Evolutionary conservation across 64 coral and sea anemone species (phyloP).

Genomic region (Montipora efflorescens): DNA sequence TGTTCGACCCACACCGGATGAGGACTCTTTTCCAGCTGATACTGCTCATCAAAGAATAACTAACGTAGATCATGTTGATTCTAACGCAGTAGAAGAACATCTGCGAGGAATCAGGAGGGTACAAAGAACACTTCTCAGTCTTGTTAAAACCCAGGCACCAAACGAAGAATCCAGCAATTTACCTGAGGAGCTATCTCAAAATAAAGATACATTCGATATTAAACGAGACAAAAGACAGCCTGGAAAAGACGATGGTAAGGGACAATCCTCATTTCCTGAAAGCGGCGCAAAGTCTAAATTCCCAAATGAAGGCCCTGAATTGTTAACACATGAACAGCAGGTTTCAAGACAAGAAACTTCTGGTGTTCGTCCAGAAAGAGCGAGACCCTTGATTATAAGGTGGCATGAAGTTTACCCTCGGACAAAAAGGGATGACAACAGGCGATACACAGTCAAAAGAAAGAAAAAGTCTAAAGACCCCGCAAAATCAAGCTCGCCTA

Average conservation of each 20-base stretch:
- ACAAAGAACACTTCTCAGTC: background rate
- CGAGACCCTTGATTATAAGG: background rate
- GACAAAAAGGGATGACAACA: background rate
- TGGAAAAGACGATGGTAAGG: background rate
- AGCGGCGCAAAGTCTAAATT: background rate
- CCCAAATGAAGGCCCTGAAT: background rate
- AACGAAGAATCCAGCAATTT: background rate
- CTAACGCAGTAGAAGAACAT: background rate
- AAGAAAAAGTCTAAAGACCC: background rate
- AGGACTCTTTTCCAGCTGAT: background rate
- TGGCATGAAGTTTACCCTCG: background rate
- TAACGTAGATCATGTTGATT: background rate
- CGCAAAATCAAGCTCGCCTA: background rate
- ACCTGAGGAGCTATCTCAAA: background rate
- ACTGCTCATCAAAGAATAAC: background rate
- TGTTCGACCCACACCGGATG: background rate
- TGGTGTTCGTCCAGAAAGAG: background rate
- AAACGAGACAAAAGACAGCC: background rate
- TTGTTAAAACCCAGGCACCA: background rate
- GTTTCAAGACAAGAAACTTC: background rate
- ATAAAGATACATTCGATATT: background rate
- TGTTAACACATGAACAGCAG: background rate
- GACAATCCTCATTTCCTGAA: background rate
- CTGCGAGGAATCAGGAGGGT: background rate
- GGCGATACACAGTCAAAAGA: background rate